Percentiles rank a stretch among this genome's conserved stretches.
These are phyloP conservation scores for Cistogaster globosa DNA, from an alignment of 2,888 invertebrate species.

Conservation along the genomic window DNA sequence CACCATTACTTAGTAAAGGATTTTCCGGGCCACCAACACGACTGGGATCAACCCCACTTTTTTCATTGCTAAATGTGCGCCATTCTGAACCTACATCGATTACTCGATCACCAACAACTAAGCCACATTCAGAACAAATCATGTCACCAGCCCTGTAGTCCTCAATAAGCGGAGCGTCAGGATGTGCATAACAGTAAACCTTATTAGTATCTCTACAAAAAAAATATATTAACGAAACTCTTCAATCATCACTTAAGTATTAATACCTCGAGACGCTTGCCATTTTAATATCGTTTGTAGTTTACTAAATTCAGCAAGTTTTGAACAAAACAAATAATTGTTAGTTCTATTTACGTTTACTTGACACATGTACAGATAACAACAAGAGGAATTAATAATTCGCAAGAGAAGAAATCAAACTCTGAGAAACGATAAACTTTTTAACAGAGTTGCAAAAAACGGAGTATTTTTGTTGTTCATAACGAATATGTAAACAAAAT, in stretches of 20 bases:
- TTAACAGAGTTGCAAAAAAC: no score
- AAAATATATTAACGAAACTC: not conserved
- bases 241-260: not conserved
- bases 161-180: conserved; percentile 97
- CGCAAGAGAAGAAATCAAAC: no score
- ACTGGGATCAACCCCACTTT: conserved; percentile 97
- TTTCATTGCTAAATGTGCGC: conserved; percentile 99
- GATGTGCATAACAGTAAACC: conserved; percentile 96
- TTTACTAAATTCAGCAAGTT: no score
- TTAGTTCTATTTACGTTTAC: no score
- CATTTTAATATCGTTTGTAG: conserved; percentile 62
- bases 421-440: no score
- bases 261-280: conserved; percentile 74
- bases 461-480: no score
- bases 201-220: conserved; percentile 85
- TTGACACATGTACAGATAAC: no score
- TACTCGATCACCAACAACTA: conserved; percentile 99
- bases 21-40: conserved; percentile 99
- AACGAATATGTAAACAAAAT: no score
- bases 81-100: conserved; percentile 99
- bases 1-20: conserved; percentile 96
- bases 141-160: conserved; percentile 98
- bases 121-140: conserved; percentile 99
- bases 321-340: not conserved
- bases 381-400: no score